Evolutionary conservation across 2,113 vertebrate genomes (phyloP), one percentile per base, ranked within the genome.

Genomic region (Barnardius zonarius): DNA sequence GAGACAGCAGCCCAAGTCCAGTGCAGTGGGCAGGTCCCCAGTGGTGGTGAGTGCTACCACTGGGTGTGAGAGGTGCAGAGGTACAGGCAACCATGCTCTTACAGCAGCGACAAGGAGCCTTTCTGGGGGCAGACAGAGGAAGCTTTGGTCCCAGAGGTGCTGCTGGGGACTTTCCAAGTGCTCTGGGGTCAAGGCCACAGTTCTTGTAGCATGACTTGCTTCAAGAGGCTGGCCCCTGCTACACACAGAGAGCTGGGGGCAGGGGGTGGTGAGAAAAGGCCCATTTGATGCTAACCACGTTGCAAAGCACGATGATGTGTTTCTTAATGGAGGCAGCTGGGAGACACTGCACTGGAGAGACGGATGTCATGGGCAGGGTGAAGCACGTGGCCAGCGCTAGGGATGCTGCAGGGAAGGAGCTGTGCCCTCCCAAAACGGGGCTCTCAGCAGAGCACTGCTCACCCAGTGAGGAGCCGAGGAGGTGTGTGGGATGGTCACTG

Each of bases 161-260:
- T 92, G 82, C 57, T 54, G 63, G 49, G 72, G 68, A 62, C 68
- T 43, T 59, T 74, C 18, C 67, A 33, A 0, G 2, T 13, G 41
- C 54, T 15, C 33, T 1, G 2, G 24, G 48, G 35, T 59, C 4
- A 6, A 64, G 25, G 35, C 52, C 23, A 3, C 2, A 1, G n/a
- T 75, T 48, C 73, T 59, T 15, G 49, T 51, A 24, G 37, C 0
- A 2, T 27, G 86, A 76, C n/a, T 67, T 37, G 88, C 89, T 92
- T 49, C 0, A 1, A 43, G 27, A 72, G 79, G 16, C 52, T 0
- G 2, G 13, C 30, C 81, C 35, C 57, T 64, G 67, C 28, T 52
- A 37, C 46, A 54, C 7, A 11, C 46, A 57, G 44, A 9, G 39
- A 22, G 24, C 35, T 41, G 39, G 52, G 48, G 55, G 24, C 24